Evolutionary conservation across 92 coral and sea anemone genomes (phyloP).

Genomic region (Paramuricea clavata): DNA sequence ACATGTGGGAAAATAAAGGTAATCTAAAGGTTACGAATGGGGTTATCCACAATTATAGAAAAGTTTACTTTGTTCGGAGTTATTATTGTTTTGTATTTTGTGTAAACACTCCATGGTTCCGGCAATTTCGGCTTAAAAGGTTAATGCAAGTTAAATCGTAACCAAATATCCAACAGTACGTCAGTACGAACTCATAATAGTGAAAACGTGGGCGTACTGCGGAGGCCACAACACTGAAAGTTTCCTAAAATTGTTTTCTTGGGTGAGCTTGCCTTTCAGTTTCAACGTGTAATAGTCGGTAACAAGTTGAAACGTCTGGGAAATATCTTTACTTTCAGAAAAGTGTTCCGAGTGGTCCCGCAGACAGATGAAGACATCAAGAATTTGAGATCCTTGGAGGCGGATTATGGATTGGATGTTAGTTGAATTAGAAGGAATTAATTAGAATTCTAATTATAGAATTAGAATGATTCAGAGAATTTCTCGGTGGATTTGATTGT

Average conservation of each 20-base stretch:
- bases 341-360: constrained; percentile 29
- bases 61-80: no score
- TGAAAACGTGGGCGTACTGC: background rate
- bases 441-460: no score
- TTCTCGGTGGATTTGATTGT: background rate
- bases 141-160: background rate
- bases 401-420: constrained; percentile 26
- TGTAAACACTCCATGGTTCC: no score
- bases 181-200: no score
- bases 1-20: background rate
- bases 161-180: background rate
- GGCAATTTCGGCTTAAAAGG: no score
- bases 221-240: background rate
- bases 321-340: background rate
- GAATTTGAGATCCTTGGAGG: constrained; percentile 17
- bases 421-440: background rate
- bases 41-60: no score
- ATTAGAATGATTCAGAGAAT: background rate
- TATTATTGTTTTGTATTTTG: no score
- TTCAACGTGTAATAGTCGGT: no score
- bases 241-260: background rate
- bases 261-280: background rate
- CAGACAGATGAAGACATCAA: constrained; percentile 13
- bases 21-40: no score
- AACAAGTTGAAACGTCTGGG: background rate